These are phyloP conservation scores for Sebastes baramenuke DNA, from an alignment of 2,797 vertebrate species.

Conservation along the genomic window DNA sequence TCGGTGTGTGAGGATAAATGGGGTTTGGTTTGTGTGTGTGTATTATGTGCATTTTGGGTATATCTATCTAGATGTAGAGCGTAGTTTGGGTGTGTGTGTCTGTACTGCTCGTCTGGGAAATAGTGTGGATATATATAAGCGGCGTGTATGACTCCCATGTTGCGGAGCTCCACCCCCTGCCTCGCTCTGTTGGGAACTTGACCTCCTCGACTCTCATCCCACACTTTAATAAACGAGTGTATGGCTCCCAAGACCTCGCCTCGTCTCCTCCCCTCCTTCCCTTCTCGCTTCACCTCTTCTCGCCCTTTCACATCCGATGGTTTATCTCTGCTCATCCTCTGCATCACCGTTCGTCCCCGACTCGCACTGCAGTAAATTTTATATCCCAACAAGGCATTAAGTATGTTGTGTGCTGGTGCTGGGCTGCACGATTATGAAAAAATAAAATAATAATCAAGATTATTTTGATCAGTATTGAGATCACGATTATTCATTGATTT, in stretches of 20 bases:
- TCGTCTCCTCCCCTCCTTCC: constrained; percentile 31
- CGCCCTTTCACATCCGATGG: constrained; percentile 11
- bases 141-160: constrained; percentile 32
- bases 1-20: not conserved
- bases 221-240: constrained; percentile 67
- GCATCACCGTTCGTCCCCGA: constrained; percentile 12
- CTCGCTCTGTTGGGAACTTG: constrained; percentile 43
- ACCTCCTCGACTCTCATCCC: constrained; percentile 57
- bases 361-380: constrained; percentile 32
- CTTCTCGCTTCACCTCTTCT: constrained; percentile 30
- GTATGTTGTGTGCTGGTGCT: not conserved
- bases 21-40: not conserved
- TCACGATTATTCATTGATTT: too few relatives aligned
- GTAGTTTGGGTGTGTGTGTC: not conserved
- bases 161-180: constrained; percentile 36
- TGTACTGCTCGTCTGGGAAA: constrained; percentile 8
- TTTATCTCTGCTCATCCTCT: constrained; percentile 44
- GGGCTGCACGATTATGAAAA: too few relatives aligned
- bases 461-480: too few relatives aligned
- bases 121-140: constrained; percentile 5
- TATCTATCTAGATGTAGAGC: not conserved
- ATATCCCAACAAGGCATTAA: constrained; percentile 15
- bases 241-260: constrained; percentile 53
- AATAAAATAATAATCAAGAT: too few relatives aligned
- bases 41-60: constrained; percentile 14